Evolutionary conservation across 2,113 vertebrate genomes (phyloP).

Genomic region (Daboia siamensis): DNA sequence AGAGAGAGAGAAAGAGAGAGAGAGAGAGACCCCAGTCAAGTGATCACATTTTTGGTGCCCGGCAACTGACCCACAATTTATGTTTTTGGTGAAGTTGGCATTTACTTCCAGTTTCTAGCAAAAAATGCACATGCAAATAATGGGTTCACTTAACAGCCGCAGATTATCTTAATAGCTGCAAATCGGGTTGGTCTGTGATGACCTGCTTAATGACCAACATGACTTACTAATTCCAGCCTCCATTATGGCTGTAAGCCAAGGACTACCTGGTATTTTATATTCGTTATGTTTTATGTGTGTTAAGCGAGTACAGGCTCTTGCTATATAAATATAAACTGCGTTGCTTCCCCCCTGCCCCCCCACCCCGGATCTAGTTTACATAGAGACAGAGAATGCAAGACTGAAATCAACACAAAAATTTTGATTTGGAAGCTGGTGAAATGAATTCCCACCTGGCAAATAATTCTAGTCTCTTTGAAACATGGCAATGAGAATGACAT

Average conservation of each 20-base stretch:
- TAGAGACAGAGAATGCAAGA: background rate
- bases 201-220: background rate
- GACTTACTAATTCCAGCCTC: background rate
- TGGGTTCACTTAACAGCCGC: background rate
- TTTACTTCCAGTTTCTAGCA: background rate
- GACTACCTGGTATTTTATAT: background rate
- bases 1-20: rapidly evolving
- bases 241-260: background rate
- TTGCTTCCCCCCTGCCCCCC: background rate
- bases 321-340: background rate
- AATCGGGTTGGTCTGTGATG: background rate
- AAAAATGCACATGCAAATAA: background rate
- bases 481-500: background rate
- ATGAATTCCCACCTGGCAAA: background rate
- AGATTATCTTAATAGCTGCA: background rate
- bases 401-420: background rate
- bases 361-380: background rate
- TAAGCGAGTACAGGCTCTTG: background rate
- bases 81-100: background rate
- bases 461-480: background rate
- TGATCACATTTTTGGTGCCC: background rate
- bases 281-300: background rate
- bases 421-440: background rate
- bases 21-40: background rate
- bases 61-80: background rate